Conservation (phyloP, 92 coral and sea anemone genomes). For the Phymanthus crucifer region DNA sequence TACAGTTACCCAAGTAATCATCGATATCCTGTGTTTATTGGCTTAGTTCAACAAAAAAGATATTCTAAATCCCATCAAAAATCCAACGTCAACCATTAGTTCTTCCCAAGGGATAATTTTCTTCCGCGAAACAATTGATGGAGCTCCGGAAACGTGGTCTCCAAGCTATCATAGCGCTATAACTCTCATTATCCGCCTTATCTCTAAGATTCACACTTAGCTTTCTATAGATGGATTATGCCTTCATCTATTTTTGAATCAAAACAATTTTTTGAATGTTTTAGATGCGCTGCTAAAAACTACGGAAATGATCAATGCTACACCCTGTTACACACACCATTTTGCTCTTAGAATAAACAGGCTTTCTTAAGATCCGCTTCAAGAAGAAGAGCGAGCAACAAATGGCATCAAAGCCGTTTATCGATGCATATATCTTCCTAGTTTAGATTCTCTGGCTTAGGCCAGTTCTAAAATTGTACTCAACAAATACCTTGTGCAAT, state of each 20-base stretch:
- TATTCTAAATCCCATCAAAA: not conserved
- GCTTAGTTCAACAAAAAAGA: not conserved
- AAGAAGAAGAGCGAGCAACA: not conserved
- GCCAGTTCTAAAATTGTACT: not conserved
- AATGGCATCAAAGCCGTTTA: not conserved
- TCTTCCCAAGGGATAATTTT: not conserved
- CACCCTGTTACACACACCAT: constrained; percentile 12
- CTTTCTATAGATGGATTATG: constrained; percentile 30
- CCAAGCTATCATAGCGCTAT: not conserved
- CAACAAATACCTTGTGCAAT: not conserved
- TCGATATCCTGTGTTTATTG: not conserved
- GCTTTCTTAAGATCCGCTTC: constrained; percentile 16
- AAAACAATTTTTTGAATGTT: constrained; percentile 37
- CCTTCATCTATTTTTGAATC: constrained; percentile 21
- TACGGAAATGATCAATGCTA: constrained; percentile 31
- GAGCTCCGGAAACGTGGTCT: constrained; percentile 24
- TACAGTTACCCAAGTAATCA: constrained; percentile 2
- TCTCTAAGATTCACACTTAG: constrained; percentile 16
- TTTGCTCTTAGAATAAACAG: not conserved
- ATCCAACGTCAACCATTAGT: not conserved
- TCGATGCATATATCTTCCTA: not conserved
- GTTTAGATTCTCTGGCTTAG: not conserved
- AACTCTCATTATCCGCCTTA: constrained; percentile 16
- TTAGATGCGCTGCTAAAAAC: constrained; percentile 16
- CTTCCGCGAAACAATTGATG: not conserved